Conservation (phyloP, 1,140 invertebrate species). For the Myzus persicae region DNA sequence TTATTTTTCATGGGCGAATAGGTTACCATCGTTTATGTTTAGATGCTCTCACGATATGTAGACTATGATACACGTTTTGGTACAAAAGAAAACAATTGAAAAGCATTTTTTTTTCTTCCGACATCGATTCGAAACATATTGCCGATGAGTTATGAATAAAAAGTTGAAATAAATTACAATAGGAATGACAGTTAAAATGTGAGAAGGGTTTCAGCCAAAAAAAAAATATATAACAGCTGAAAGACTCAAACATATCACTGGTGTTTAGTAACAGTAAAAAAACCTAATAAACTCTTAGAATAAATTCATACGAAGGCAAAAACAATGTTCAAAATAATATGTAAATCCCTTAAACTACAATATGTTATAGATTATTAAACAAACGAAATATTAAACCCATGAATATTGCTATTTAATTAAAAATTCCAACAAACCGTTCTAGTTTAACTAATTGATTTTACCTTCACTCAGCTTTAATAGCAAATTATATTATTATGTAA, state of each 20-base stretch:
- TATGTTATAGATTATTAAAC: neutral
- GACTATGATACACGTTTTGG: neutral
- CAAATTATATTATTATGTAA: no score
- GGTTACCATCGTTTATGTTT: neutral
- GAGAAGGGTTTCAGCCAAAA: neutral
- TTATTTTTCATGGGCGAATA: neutral
- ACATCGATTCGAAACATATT: neutral
- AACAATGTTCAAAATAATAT: neutral
- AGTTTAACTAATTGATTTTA: neutral
- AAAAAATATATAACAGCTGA: neutral
- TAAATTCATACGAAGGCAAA: neutral
- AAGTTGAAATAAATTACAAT: conserved; percentile 35
- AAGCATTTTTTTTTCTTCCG: neutral
- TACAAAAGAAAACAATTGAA: neutral
- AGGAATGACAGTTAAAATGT: conserved; percentile 23
- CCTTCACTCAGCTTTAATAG: neutral
- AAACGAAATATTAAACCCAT: neutral
- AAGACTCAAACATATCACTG: neutral
- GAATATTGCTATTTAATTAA: neutral
- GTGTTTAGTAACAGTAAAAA: neutral
- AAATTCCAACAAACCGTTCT: neutral
- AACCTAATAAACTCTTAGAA: neutral
- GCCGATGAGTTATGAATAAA: conserved; percentile 25
- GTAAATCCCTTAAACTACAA: neutral
- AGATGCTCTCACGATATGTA: neutral